Conservation (phyloP, 2,113 vertebrate genomes). For the Marmota flaviventris region DNA sequence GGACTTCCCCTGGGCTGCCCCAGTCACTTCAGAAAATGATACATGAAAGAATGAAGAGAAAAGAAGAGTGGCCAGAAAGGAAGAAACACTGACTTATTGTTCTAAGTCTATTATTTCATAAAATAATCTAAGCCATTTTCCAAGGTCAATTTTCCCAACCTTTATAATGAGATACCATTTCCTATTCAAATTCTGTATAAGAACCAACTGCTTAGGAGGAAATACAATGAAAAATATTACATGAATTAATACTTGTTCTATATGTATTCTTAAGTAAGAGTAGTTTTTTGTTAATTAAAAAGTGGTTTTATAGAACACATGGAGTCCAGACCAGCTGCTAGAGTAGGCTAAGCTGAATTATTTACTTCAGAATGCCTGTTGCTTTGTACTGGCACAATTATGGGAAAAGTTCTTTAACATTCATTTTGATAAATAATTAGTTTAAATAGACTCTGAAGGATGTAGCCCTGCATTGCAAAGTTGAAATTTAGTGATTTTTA, state of each 20-base stretch:
- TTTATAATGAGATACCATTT: background rate
- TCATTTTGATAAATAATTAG: slow-evolving; percentile 51
- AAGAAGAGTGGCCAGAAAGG: background rate
- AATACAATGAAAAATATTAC: background rate
- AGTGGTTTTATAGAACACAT: background rate
- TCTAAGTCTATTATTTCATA: background rate
- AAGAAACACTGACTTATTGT: background rate
- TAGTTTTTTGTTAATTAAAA: slow-evolving; percentile 36
- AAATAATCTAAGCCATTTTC: background rate
- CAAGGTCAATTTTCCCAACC: background rate
- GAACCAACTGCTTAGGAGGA: background rate
- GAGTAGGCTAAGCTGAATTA: background rate
- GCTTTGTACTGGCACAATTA: background rate
- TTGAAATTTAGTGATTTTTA: slow-evolving; percentile 54
- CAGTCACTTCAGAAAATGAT: background rate
- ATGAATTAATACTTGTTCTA: background rate
- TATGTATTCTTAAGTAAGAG: background rate
- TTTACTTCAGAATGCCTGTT: slow-evolving; percentile 14
- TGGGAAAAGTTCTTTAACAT: background rate
- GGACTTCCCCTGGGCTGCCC: background rate
- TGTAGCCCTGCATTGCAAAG: background rate
- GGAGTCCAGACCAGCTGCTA: background rate
- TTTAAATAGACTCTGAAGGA: background rate
- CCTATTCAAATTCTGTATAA: background rate
- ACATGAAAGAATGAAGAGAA: background rate